Base-by-base conservation (phyloP, 2,113 vertebrate species). In the Peromyscus leucopus region DNA sequence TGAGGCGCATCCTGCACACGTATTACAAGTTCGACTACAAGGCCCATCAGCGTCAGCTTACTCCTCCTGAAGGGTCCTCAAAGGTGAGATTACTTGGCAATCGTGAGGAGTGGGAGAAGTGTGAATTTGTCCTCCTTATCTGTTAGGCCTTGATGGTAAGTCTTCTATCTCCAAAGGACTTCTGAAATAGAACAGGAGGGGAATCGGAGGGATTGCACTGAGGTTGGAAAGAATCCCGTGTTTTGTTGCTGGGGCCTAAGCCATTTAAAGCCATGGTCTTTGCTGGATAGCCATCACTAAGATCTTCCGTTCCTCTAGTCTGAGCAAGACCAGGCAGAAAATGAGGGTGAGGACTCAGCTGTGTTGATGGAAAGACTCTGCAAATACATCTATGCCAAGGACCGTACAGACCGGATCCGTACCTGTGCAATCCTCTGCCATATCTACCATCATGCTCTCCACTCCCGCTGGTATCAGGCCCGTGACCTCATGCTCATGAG, bases 21-120 rank as follows among this genome's bases (percentile, higher is more conserved):
- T 99, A 99, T 96, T 99, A 99, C 98, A 99, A 99, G 98, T 99
- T 99, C 78, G 99, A 99, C 98, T 99, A 99, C 97, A 99, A 99
- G 97, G 99, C 99, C 48, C 99, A 99, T 85, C 98, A 99, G 4
- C 98, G 99, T 93, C 99, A 99, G 98, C 98, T 99, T 1, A 99
- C 99, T 63, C 97, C 98, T 0, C 98, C 99, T 0, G 99, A 99
- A 97, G 99, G 99, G 95, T 98, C 99, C 93, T 98, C 99, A 72
- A 99, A 99, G 99, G 99, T 99, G 67, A 93, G 74, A 92, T n/a
- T 12, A 16, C 21, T 28, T 16, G 19, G 76, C 16, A 5, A 7
- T 80, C 4, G 9, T 19, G 39, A 42, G 33, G 67, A 42, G 1
- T 5, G 4, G 5, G 55, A 80, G 11, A 2, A 19, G 11, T 74